Conservation (phyloP, 1,140 invertebrate species). For the Ceratosolen solmsi region DNA sequence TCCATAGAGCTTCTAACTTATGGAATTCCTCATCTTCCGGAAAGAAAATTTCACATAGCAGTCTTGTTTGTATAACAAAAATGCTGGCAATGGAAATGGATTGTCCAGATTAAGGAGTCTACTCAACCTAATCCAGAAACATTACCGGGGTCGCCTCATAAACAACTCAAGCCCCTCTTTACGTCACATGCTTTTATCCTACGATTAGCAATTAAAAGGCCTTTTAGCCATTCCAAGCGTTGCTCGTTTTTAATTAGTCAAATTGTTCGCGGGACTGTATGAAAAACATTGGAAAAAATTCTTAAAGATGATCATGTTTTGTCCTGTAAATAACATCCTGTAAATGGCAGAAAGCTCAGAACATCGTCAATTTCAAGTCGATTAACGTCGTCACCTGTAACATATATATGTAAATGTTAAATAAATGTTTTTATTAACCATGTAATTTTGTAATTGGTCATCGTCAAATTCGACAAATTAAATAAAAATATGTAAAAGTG, state of each 20-base stretch:
- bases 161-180: conserved; percentile 48
- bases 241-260: conserved; percentile 12
- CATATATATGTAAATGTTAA: neutral
- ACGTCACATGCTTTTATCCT: neutral
- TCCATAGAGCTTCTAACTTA: neutral
- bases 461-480: no score
- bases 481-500: no score
- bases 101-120: conserved; percentile 49
- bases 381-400: neutral
- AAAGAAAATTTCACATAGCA: conserved; percentile 11
- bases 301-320: neutral
- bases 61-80: conserved; percentile 4
- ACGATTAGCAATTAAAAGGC: neutral
- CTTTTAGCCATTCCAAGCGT: conserved; percentile 51
- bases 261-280: neutral
- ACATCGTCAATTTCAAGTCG: neutral
- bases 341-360: neutral
- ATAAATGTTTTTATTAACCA: no score
- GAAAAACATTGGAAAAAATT: neutral
- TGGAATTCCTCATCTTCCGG: conserved; percentile 7
- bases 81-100: conserved; percentile 9
- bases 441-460: no score
- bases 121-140: conserved; percentile 51
- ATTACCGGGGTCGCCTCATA: conserved; percentile 40
- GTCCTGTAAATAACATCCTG: neutral